Conservation (phyloP, 2,888 invertebrate species). For the Caenorhabditis doughertyi region DNA sequence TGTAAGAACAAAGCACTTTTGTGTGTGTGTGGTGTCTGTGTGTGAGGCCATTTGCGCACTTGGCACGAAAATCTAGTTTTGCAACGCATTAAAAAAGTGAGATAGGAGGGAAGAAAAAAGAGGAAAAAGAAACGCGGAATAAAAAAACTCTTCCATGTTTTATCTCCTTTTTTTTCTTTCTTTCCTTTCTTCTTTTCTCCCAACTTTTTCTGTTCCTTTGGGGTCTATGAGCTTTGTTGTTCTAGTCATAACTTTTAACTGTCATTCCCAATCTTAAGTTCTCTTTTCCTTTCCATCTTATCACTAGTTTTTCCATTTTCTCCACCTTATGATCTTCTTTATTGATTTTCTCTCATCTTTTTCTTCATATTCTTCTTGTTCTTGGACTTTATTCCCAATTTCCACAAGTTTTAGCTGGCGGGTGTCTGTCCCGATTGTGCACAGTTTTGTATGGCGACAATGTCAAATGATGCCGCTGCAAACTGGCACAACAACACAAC, state of each 20-base stretch:
- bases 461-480: conserved; percentile 58
- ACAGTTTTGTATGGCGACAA: conserved; percentile 64
- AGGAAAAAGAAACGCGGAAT: conserved; percentile 4
- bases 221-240: background rate
- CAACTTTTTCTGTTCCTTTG: background rate
- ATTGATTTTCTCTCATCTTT: background rate
- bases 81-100: conserved; percentile 49
- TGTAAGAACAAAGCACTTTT: conserved; percentile 63
- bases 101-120: conserved; percentile 11
- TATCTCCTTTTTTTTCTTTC: conserved; percentile 21
- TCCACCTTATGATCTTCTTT: background rate
- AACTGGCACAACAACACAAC: conserved; percentile 42
- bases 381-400: conserved; percentile 8
- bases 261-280: background rate
- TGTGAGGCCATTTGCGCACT: conserved; percentile 62
- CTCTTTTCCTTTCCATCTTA: background rate
- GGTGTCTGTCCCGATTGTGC: conserved; percentile 71
- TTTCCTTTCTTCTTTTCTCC: background rate
- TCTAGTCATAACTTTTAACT: too few relatives aligned
- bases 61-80: conserved; percentile 62
- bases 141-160: conserved; percentile 24
- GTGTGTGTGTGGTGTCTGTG: conserved; percentile 22
- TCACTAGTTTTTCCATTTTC: background rate
- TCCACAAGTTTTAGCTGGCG: conserved; percentile 66
- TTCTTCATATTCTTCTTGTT: background rate